Conservation (phyloP, 2,888 invertebrate species). For the Meganola albula region DNA sequence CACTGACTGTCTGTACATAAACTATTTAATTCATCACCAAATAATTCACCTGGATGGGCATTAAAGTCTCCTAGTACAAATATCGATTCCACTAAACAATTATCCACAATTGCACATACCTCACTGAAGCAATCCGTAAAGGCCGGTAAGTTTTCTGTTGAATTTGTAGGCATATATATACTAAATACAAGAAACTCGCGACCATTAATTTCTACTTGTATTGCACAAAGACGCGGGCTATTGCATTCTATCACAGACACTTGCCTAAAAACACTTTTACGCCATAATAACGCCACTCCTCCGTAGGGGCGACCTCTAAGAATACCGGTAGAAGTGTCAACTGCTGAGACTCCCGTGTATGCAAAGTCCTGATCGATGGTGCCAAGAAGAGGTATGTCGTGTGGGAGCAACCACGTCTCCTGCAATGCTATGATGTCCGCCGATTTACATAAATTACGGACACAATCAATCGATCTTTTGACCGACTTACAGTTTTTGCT, state of each 20-base stretch:
- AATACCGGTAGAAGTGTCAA: constrained; percentile 3
- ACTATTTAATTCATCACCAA: constrained; percentile 3
- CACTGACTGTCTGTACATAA: constrained; percentile 4
- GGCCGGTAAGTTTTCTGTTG: background rate
- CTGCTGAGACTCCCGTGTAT: constrained; percentile 5
- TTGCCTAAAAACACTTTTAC: background rate
- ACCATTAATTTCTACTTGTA: constrained; percentile 2
- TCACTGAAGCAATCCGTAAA: constrained; percentile 5
- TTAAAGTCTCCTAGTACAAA: constrained; percentile 1
- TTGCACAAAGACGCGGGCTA: constrained; percentile 6
- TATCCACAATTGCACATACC: constrained; percentile 1
- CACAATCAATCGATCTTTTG: constrained; percentile 8
- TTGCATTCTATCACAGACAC: constrained; percentile 5
- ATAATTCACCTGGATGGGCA: constrained; percentile 1
- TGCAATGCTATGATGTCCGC: constrained; percentile 8
- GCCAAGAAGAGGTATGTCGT: constrained; percentile 4
- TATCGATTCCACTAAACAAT: background rate
- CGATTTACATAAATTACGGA: constrained; percentile 3
- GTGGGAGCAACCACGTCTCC: constrained; percentile 8
- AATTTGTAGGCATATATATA: constrained; percentile 4
- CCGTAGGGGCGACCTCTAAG: constrained; percentile 4
- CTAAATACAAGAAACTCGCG: constrained; percentile 3
- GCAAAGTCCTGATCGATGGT: constrained; percentile 6
- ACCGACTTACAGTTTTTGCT: constrained; percentile 13
- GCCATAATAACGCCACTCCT: constrained; percentile 8